phyloP scores from a whole-genome alignment of 2,888 invertebrate genomes.

The Meteorus cinctellus region DNA sequence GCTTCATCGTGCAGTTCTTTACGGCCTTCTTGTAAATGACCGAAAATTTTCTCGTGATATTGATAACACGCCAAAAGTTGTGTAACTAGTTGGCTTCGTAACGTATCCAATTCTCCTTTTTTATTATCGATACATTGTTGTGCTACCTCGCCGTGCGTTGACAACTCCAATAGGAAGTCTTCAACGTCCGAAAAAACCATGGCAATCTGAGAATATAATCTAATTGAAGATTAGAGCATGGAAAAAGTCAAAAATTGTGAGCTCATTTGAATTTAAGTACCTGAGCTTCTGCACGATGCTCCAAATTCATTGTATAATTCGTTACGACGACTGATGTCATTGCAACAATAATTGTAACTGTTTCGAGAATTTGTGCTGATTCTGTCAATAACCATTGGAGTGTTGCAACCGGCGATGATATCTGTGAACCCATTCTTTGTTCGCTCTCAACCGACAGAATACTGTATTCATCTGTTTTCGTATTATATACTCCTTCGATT shows the following conservation, averaged over 20 bases:
- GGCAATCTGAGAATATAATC: conserved; percentile 44
- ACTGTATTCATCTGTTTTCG: conserved; percentile 18
- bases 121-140: conserved; percentile 48
- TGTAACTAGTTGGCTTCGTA: conserved; percentile 50
- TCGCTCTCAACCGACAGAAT: conserved; percentile 15
- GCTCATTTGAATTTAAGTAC: conserved; percentile 26
- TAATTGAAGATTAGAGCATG: neutral
- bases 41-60: conserved; percentile 49
- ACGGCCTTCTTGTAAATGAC: conserved; percentile 53
- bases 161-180: conserved; percentile 50
- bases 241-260: neutral
- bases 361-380: conserved; percentile 49
- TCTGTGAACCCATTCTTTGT: conserved; percentile 41
- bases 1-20: conserved; percentile 54
- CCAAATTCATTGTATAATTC: conserved; percentile 49
- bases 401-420: conserved; percentile 39
- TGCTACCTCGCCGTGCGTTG: conserved; percentile 49
- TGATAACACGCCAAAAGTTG: conserved; percentile 55
- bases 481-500: conserved; percentile 11
- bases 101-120: conserved; percentile 47
- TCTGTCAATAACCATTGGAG: conserved; percentile 50
- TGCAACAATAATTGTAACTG: conserved; percentile 50
- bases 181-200: conserved; percentile 43
- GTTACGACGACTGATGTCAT: conserved; percentile 50
- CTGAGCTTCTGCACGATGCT: conserved; percentile 47